Conservation (phyloP, 2,888 invertebrate genomes). For the Drosophila borborema region DNA sequence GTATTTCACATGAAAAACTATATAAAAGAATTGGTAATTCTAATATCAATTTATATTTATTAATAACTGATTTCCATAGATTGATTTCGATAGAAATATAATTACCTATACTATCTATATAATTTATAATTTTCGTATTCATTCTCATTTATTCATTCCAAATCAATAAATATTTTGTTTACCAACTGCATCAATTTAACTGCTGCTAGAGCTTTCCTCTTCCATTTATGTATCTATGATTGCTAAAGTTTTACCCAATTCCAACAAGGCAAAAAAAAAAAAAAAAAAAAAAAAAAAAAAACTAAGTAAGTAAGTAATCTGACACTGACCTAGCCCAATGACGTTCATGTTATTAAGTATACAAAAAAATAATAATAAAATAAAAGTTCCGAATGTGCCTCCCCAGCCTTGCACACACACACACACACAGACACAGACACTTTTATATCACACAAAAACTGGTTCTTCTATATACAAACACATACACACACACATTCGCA, state of each 20-base stretch:
- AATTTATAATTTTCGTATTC: not conserved
- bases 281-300: constrained; percentile 54
- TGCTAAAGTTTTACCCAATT: constrained; percentile 63
- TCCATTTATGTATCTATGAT: constrained; percentile 50
- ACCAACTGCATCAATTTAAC: not conserved
- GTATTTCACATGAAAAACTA: too few species aligned
- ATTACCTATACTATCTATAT: not conserved
- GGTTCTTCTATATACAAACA: not conserved
- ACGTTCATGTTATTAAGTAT: constrained; percentile 67
- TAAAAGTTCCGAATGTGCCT: constrained; percentile 73
- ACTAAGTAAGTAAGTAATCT: constrained; percentile 50
- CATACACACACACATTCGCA: constrained; percentile 9
- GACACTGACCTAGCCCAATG: constrained; percentile 78
- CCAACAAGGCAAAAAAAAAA: constrained; percentile 58
- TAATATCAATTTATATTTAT: too few species aligned
- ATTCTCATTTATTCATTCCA: not conserved
- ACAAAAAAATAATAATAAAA: constrained; percentile 56
- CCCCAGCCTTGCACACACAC: constrained; percentile 27
- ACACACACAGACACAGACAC: constrained; percentile 13
- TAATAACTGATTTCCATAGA: too few species aligned
- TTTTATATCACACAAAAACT: constrained; percentile 21
- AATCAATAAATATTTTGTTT: not conserved
- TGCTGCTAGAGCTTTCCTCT: constrained; percentile 41
- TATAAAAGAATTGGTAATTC: too few species aligned
- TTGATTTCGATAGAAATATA: too few species aligned